These are phyloP conservation scores for Oreochromis tanganicae DNA, from an alignment of 2,113 vertebrate genomes.

Conservation along the genomic window DNA sequence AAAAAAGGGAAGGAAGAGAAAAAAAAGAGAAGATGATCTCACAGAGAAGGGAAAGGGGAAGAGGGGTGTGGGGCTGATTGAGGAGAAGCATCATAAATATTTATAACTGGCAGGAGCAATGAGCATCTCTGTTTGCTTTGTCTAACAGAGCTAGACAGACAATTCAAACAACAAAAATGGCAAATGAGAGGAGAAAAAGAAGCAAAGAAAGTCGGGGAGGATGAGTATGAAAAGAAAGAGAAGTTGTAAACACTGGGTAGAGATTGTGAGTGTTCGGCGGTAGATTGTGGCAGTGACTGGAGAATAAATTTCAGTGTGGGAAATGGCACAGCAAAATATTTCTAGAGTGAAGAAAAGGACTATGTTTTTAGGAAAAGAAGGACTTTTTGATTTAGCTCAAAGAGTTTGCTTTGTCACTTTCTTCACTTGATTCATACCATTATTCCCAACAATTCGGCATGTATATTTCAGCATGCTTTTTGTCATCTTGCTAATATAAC, in stretches of 20 bases:
- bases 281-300: neutral
- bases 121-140: slow-evolving; percentile 62
- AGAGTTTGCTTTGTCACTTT: neutral
- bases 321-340: neutral
- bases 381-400: neutral
- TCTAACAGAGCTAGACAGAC: slow-evolving; percentile 37
- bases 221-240: neutral
- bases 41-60: slow-evolving; percentile 13
- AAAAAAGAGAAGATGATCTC: slow-evolving; percentile 21
- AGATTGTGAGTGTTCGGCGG: neutral
- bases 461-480: neutral
- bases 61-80: neutral
- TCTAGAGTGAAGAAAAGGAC: neutral
- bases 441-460: neutral
- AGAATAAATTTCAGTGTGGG: neutral
- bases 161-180: slow-evolving; percentile 32
- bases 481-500: neutral
- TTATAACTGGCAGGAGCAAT: slow-evolving; percentile 41
- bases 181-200: neutral
- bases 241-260: neutral
- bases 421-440: neutral
- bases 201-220: neutral
- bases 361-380: neutral
- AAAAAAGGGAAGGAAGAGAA: slow-evolving; percentile 43
- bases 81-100: slow-evolving; percentile 60